Evolutionary conservation across 2,888 invertebrate genomes (phyloP), one percentile per base, ranked within the genome.

Genomic region (Diloba caeruleocephala): DNA sequence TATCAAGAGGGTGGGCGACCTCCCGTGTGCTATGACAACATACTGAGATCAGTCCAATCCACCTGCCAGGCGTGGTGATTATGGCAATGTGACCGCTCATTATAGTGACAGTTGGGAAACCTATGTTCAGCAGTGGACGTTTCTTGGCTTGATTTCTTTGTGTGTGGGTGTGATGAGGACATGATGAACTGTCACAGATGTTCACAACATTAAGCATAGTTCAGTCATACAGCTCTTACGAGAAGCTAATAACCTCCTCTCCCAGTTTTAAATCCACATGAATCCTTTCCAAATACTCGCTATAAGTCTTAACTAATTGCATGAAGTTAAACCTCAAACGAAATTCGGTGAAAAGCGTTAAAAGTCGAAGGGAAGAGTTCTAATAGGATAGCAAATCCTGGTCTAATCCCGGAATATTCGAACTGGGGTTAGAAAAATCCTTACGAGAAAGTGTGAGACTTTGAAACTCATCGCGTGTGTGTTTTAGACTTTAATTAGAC

Each of bases 361-460:
- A 75, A 74, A 68, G 72, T 71, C 68, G 46, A 43, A 61, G 61
- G 60, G 51, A 50, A 72, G 72, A 76, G 72, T 73, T 78, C 78
- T 79, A 81, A 81, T 78, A 76, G 77, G 64, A 69, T 72, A 77
- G 72, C 60, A 75, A 75, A 78, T 67, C 79, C 71, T 42, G 48
- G 44, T 60, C 54, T 73, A 66, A 76, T 65, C 76, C 52, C 34
- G 56, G 56, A 63, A 73, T 70, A 71, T 58, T 26, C 49, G 19
- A 29, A 32, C 45, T 12, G 44, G 13, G 42, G 32, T 54, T 45
- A 29, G 60, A 72, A 72, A 55, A 57, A 60, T 57, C 39, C 44
- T 42, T 31, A 34, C 48, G 44, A 59, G 49, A 53, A 59, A 63
- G 66, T 69, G 65, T 51, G 42, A 53, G 62, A 45, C 38, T 39